phyloP scores from a whole-genome alignment of 2,888 invertebrate genomes.

The Acanthosepion esculentum region DNA sequence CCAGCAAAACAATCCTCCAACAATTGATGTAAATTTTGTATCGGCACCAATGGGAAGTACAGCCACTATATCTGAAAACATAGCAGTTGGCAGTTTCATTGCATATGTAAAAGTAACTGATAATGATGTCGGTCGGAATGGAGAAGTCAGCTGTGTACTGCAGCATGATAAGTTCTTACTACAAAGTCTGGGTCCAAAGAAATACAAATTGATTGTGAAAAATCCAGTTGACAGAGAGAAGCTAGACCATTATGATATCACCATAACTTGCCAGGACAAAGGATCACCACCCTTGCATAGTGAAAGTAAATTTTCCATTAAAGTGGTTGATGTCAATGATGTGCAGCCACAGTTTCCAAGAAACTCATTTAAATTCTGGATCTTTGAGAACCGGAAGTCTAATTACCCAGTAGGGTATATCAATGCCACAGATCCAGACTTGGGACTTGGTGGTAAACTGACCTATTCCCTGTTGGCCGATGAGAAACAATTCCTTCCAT shows the following conservation, averaged over 20 bases:
- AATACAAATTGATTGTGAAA: neutral
- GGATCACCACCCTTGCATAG: neutral
- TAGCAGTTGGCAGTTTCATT: conserved; percentile 15
- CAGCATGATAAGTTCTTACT: neutral
- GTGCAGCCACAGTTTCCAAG: neutral
- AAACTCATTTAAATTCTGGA: conserved; percentile 8
- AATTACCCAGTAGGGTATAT: neutral
- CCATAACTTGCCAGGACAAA: neutral
- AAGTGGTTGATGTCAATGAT: neutral
- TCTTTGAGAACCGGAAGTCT: neutral
- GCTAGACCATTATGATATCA: neutral
- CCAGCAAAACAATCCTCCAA: neutral
- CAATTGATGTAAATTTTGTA: neutral
- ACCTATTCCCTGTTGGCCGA: neutral
- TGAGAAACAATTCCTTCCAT: conserved; percentile 9
- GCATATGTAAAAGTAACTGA: neutral
- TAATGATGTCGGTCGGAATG: neutral
- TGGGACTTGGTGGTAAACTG: neutral
- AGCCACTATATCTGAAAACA: neutral
- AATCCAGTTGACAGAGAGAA: neutral
- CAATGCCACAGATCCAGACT: neutral
- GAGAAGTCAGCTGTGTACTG: neutral
- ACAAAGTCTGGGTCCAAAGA: neutral
- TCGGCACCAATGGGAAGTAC: neutral
- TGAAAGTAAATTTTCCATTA: neutral